phyloP scores from a whole-genome alignment of 2,888 invertebrate genomes.

The Lepidocyrtinus sp. region DNA sequence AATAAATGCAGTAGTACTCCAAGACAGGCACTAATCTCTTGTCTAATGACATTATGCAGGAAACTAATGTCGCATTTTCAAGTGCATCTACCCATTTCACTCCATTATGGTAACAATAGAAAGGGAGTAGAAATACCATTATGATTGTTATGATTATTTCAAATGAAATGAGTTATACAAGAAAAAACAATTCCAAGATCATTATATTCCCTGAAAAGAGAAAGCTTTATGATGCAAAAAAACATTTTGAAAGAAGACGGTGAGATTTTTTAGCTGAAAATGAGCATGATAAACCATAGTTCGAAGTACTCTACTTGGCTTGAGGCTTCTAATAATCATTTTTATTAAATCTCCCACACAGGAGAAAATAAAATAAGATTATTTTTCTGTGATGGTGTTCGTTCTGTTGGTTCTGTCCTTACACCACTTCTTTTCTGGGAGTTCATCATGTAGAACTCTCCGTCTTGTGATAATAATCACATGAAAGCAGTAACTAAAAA shows the following conservation, averaged over 20 bases:
- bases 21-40: slow-evolving; percentile 38
- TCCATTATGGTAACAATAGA: neutral
- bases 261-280: slow-evolving; percentile 27
- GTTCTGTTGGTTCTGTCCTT: neutral
- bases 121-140: slow-evolving; percentile 27
- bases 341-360: neutral
- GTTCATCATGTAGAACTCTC: slow-evolving; percentile 16
- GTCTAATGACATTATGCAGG: slow-evolving; percentile 52
- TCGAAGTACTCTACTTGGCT: neutral
- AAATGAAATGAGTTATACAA: neutral
- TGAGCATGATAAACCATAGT: slow-evolving; percentile 40
- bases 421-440: neutral
- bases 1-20: neutral
- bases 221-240: too few relatives aligned
- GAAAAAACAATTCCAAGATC: slow-evolving; percentile 17
- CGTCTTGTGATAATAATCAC: slow-evolving; percentile 55
- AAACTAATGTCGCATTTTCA: slow-evolving; percentile 51
- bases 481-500: slow-evolving; percentile 44
- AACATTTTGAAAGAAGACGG: slow-evolving; percentile 28
- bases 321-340: neutral
- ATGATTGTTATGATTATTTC: slow-evolving; percentile 48
- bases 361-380: neutral
- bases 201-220: slow-evolving; percentile 24
- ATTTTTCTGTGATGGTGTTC: neutral
- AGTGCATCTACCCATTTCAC: slow-evolving; percentile 36